phyloP scores from a whole-genome alignment of 2,113 vertebrate genomes.

The Oostethus manadensis region DNA sequence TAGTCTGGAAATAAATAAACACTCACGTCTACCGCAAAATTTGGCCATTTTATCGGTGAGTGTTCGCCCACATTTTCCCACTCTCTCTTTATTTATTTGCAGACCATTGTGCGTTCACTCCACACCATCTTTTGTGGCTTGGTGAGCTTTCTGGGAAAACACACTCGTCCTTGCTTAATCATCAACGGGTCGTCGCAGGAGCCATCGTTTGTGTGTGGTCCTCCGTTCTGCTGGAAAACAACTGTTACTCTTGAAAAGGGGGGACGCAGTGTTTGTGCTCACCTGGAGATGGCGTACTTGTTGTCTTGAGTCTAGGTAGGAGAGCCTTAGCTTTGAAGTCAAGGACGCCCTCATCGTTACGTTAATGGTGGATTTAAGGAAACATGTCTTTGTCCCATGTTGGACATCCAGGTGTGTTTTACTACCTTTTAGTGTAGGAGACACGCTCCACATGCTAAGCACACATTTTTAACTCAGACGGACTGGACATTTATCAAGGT shows the following conservation, averaged over 20 bases:
- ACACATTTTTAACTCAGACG: conserved; percentile 21
- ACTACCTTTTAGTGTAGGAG: conserved; percentile 5
- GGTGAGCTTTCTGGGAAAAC: conserved; percentile 65
- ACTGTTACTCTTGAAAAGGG: conserved; percentile 53
- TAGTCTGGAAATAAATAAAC: conserved; percentile 3
- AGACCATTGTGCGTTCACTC: conserved; percentile 56
- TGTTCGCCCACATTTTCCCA: conserved; percentile 36
- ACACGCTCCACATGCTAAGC: conserved; percentile 40
- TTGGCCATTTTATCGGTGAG: conserved; percentile 35
- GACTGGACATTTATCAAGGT: conserved; percentile 52
- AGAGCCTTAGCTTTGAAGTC: conserved; percentile 22
- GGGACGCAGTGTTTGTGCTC: conserved; percentile 41
- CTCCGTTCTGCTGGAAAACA: conserved; percentile 57
- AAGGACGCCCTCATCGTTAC: conserved; percentile 21
- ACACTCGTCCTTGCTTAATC: conserved; percentile 65
- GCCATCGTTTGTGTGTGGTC: conserved; percentile 72
- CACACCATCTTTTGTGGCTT: conserved; percentile 53
- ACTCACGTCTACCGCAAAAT: background rate
- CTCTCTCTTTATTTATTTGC: conserved; percentile 60
- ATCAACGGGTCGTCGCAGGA: conserved; percentile 47
- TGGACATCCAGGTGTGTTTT: conserved; percentile 46
- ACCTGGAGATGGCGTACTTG: conserved; percentile 22
- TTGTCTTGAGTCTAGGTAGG: conserved; percentile 15
- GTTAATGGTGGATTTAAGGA: conserved; percentile 3
- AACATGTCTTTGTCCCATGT: conserved; percentile 36